Evolutionary conservation across 2,888 invertebrate genomes (phyloP), one percentile per base, ranked within the genome.

Genomic region (Drosophila lacicola): DNA sequence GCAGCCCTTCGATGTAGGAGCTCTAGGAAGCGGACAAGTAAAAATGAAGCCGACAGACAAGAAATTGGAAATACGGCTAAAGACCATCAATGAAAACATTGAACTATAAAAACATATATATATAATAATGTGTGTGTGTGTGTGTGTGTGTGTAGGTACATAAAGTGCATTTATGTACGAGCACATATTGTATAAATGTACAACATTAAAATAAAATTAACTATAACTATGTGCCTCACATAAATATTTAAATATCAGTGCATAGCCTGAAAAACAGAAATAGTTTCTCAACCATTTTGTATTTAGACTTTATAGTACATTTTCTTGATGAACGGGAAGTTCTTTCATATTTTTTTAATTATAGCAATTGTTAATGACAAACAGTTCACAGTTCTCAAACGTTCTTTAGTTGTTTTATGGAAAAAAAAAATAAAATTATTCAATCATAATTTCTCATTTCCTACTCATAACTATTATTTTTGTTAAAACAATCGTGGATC

Each of bases 141-240:
- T 29, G 29, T 29, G 29, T 8, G 29, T 29, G 29, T 39, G 33
- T 17, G 49, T 44, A 42, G 19, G 37, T 55, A 51, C 9, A 47
- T 9, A 29, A 39, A 39, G 39, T 14, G 8, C 39, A 47, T 34
- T 33, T 51, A 57, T 29, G 37, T 17, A 33, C 73, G 71, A 64
- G 67, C 53, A 78, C 60, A 74, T 55, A 4, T 55, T 53, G 53
- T 25, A 39, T 36, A 63, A 14, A 49, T 57, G 39, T 13, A 58
- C 54, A 45, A 50, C 14, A 70, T 37, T 51, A 14, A 60, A 54
- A 50, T 34, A 39, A 49, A 60, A 39, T 46, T 33, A 54, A 34
- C 54, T 57, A 46, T 33, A 9, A 17, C 64, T 64, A 63, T 33
- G 8, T 51, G 42, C 54, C 72, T 21, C 72, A 58, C 37, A 76